Base-by-base conservation (phyloP, 2,888 invertebrate species). In the Agrotis exclamationis region DNA sequence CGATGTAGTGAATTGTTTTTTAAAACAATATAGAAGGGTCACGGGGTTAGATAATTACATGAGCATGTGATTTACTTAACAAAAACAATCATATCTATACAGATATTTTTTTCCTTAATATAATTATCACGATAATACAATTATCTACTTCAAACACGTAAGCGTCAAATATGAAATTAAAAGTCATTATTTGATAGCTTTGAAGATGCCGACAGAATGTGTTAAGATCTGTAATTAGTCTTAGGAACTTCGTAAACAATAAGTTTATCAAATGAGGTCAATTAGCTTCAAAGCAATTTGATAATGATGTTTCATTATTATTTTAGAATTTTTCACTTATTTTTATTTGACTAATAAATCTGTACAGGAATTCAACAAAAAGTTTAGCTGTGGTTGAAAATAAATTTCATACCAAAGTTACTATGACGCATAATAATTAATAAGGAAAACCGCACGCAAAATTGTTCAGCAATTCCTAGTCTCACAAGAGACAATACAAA, bases 191-290 rank as follows among this genome's bases (percentile, higher is more conserved):
- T 57, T 67, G 58, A 73, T 67, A 63, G 18, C 45, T 79, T 67
- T 79, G 24, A 28, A 33, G 33, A 20, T 16, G 18, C 76, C 76
- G 76, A 50, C 79, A 39, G 5, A 67, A 24, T 45, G 16, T 69
- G 22, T 69, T n/a, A 45, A 33, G 53, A 72, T 54, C 24, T 13
- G n/a, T 53, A 13, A 57, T 51, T 47, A 72, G 48, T 57, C 65
- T 72, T 53, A 64, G 50, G 44, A 20, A 48, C 13, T 48, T 44
- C 24, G 56, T 60, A 64, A 60, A 76, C 59, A 76, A 47, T 76
- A n/a, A 50, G 53, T 57, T 79, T 59, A 77, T 77, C 68, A 59
- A 68, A 60, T 24, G 58, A 54, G 76, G 76, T 79, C 79, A 76
- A 74, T 53, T 67, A 50, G 57, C 24, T 67, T 48, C 20, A 48